phyloP scores from a whole-genome alignment of 2,113 vertebrate genomes.

The Heterochromis multidens region DNA sequence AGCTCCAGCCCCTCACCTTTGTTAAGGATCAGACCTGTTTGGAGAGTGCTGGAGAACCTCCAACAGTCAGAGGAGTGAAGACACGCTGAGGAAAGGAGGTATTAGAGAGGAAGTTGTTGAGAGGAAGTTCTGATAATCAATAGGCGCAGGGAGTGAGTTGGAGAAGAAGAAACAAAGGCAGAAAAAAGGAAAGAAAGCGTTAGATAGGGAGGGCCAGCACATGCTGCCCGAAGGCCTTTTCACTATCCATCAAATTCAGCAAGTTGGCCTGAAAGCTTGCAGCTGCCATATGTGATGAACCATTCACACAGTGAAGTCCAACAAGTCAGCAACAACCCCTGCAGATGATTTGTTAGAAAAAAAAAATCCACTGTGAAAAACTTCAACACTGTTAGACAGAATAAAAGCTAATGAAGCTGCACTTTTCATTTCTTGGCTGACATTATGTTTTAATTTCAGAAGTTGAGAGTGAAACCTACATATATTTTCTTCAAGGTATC shows the following conservation, averaged over 20 bases:
- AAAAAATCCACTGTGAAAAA: background rate
- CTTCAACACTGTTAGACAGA: background rate
- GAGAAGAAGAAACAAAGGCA: slow-evolving; percentile 29
- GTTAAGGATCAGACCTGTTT: slow-evolving; percentile 37
- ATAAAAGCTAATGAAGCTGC: background rate
- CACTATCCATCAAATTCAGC: slow-evolving; percentile 67
- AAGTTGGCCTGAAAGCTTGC: slow-evolving; percentile 58
- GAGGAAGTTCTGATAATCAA: slow-evolving; percentile 60
- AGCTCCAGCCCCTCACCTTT: slow-evolving; percentile 40
- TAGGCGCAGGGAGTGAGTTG: slow-evolving; percentile 22
- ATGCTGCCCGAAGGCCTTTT: slow-evolving; percentile 62
- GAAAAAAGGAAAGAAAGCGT: slow-evolving; percentile 6
- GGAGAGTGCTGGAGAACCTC: slow-evolving; percentile 54
- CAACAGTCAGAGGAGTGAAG: slow-evolving; percentile 31
- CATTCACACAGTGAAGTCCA: slow-evolving; percentile 47
- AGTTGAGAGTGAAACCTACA: background rate
- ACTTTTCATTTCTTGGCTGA: background rate
- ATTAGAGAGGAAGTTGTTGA: slow-evolving; percentile 13
- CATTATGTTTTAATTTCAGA: background rate
- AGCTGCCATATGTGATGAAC: slow-evolving; percentile 54
- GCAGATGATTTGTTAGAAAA: slow-evolving; percentile 4
- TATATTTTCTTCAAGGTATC: background rate
- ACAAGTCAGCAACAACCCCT: slow-evolving; percentile 39
- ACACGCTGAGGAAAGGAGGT: slow-evolving; percentile 11
- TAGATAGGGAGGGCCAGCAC: slow-evolving; percentile 32